Evolutionary conservation across 2,888 invertebrate genomes (phyloP).

Genomic region (Lydus trimaculatus): DNA sequence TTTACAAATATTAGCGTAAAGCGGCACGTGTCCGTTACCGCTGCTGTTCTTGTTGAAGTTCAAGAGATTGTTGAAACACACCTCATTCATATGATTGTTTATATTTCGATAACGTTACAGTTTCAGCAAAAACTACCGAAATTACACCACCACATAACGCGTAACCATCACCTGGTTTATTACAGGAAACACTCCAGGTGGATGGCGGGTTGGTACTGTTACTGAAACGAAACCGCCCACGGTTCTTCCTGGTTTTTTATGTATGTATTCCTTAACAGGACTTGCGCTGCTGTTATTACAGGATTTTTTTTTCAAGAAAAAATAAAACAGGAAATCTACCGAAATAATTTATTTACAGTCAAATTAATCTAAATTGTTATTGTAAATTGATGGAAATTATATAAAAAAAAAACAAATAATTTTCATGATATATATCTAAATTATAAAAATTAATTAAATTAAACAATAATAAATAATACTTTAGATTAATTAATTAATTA

Average conservation of each 20-base stretch:
- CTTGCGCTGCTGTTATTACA: slow-evolving; percentile 23
- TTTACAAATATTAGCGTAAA: slow-evolving; percentile 1
- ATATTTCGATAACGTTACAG: neutral
- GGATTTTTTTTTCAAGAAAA: neutral
- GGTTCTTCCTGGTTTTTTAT: slow-evolving; percentile 13
- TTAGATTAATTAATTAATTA: slow-evolving; percentile 11
- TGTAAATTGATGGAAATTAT: neutral
- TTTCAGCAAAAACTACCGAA: neutral
- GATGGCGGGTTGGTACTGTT: slow-evolving; percentile 15
- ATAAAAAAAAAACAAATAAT: slow-evolving; percentile 7
- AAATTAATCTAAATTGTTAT: slow-evolving; percentile 16
- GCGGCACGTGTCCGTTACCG: neutral
- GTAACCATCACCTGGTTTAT: neutral
- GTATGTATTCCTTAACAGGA: slow-evolving; percentile 11
- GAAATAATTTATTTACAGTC: slow-evolving; percentile 44
- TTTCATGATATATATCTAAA: slow-evolving; percentile 18
- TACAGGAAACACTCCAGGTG: slow-evolving; percentile 22
- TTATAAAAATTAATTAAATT: slow-evolving; percentile 21
- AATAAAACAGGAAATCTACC: slow-evolving; percentile 26
- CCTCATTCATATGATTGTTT: neutral
- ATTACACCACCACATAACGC: neutral
- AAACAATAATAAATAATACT: slow-evolving; percentile 32
- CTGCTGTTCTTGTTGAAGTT: neutral
- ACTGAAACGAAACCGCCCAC: slow-evolving; percentile 25
- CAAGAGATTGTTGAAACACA: neutral